A percentile compares a stretch with the other conserved stretches of the same genome.
phyloP scores from a whole-genome alignment of 2,888 invertebrate genomes.

The Diplolepis rosae region DNA sequence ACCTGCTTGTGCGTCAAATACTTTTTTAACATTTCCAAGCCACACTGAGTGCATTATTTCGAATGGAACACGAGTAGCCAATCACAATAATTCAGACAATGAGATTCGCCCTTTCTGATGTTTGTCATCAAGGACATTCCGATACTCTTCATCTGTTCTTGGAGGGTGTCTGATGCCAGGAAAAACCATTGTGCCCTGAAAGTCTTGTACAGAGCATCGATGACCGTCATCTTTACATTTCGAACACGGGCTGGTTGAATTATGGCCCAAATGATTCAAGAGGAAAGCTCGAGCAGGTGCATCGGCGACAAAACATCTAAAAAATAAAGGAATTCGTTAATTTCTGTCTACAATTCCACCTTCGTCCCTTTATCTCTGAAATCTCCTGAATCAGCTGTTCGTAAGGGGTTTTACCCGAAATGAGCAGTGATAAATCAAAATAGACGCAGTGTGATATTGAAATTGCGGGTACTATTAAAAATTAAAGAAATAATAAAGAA shows the following conservation, averaged over 20 bases:
- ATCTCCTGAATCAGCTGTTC: conserved; percentile 32
- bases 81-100: background rate
- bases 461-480: no score
- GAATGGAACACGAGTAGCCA: conserved; percentile 30
- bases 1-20: conserved; percentile 12
- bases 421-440: no score
- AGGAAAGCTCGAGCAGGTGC: conserved; percentile 32
- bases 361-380: background rate
- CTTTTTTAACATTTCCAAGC: conserved; percentile 28
- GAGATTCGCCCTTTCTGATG: conserved; percentile 26
- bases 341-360: conserved; percentile 26
- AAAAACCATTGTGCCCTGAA: conserved; percentile 30
- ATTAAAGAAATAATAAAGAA: no score
- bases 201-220: background rate
- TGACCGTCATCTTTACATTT: conserved; percentile 34
- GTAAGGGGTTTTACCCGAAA: no score
- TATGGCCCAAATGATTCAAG: no score
- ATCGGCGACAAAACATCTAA: conserved; percentile 32
- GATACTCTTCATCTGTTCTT: background rate
- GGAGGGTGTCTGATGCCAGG: background rate
- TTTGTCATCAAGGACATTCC: background rate
- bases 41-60: conserved; percentile 19
- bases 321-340: background rate
- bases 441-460: no score
- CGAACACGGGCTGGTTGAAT: conserved; percentile 16